A percentile compares a stretch with the other conserved stretches of the same genome.
Conservation (phyloP, 2,113 vertebrate species). For the Orientallactaga bullata region DNA sequence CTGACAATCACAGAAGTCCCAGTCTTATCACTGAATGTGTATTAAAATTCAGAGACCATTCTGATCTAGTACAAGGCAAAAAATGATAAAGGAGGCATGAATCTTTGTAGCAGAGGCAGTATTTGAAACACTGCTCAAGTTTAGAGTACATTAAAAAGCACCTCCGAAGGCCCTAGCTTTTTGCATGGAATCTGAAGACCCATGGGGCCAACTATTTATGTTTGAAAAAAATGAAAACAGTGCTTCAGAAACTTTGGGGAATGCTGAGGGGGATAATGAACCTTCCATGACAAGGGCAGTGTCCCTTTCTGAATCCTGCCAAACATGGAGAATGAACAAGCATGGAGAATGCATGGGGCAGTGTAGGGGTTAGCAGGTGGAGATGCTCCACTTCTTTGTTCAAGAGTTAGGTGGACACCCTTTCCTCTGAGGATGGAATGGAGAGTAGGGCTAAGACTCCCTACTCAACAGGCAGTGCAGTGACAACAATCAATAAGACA, state of each 20-base stretch:
- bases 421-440: neutral
- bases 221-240: neutral
- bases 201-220: neutral
- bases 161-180: neutral
- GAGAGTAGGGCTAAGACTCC: too few relatives aligned
- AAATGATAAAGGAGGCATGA: neutral
- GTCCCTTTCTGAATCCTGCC: neutral
- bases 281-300: neutral
- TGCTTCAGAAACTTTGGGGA: neutral
- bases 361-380: neutral
- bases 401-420: neutral
- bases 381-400: neutral
- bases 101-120: neutral
- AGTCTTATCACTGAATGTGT: neutral
- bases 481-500: neutral
- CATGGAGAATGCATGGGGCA: neutral
- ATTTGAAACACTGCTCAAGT: neutral
- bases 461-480: neutral
- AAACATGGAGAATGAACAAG: neutral
- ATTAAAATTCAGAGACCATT: neutral
- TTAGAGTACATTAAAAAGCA: neutral
- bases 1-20: too few relatives aligned
- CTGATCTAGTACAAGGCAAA: neutral
- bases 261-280: neutral
- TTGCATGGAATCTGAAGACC: neutral